Conservation (phyloP, 2,113 vertebrate species). For the Paradisaea rubra region DNA sequence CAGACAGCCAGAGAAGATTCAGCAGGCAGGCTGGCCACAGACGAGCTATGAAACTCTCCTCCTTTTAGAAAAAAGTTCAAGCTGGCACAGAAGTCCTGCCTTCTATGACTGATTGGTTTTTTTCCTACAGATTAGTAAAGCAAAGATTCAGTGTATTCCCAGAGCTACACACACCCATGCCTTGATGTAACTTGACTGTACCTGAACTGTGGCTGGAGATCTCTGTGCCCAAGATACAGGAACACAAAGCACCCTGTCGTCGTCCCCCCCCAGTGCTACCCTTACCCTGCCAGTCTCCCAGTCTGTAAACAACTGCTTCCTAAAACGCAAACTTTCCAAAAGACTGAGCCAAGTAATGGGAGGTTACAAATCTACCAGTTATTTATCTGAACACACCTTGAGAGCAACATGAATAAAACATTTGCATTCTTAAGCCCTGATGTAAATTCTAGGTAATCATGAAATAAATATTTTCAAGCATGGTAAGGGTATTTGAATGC, state of each 20-base stretch:
- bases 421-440: neutral
- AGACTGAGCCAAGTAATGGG: neutral
- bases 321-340: neutral
- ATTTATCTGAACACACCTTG: neutral
- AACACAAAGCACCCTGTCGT: neutral
- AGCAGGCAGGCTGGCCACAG: neutral
- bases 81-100: neutral
- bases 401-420: neutral
- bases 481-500: neutral
- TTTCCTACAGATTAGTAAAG: neutral
- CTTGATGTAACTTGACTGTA: neutral
- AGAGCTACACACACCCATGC: neutral
- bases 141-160: neutral
- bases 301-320: neutral
- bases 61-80: neutral
- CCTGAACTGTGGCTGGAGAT: neutral
- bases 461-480: neutral
- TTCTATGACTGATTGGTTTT: rapidly evolving
- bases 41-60: neutral
- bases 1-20: neutral
- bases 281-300: neutral
- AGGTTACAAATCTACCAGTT: neutral
- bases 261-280: neutral
- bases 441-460: neutral
- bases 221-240: neutral